These are phyloP conservation scores for Mus spicilegus DNA, from an alignment of 2,113 vertebrate genomes.

Conservation along the genomic window DNA sequence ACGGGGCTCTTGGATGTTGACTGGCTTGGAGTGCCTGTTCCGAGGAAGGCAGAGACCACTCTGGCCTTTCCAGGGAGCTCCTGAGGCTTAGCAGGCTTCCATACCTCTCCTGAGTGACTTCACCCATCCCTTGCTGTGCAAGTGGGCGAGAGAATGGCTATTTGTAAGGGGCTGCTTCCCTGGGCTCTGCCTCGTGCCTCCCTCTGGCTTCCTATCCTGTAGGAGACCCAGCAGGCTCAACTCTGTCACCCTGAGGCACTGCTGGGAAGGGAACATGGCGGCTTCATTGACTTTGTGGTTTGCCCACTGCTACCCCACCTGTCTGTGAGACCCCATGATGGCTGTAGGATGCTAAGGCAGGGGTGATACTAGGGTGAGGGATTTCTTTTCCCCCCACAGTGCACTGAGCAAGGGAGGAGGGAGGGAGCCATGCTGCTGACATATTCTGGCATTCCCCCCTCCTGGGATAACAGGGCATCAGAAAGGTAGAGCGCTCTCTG, in stretches of 20 bases:
- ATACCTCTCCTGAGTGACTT: conserved; percentile 19
- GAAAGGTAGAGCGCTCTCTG: background rate
- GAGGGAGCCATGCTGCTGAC: conserved; percentile 80
- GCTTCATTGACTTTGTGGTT: conserved; percentile 40
- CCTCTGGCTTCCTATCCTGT: background rate
- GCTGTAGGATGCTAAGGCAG: background rate
- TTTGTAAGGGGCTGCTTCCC: background rate
- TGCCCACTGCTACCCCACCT: background rate
- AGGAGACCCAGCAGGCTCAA: conserved; percentile 39
- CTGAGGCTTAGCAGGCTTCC: background rate
- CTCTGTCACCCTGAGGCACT: conserved; percentile 17
- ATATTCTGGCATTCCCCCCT: conserved; percentile 68
- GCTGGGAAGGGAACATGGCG: conserved; percentile 24
- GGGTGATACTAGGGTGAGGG: background rate
- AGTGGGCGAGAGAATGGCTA: background rate
- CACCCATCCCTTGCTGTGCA: conserved; percentile 20
- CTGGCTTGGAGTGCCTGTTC: background rate
- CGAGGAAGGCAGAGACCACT: background rate
- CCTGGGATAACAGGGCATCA: background rate
- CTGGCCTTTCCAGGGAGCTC: conserved; percentile 39
- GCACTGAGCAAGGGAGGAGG: conserved; percentile 56
- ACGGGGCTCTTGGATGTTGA: conserved; percentile 13
- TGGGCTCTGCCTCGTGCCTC: background rate
- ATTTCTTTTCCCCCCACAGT: conserved; percentile 7
- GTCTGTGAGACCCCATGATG: background rate